These are phyloP conservation scores for Axinella damicornis DNA, from an alignment of 37 sponge, comb jelly and placozoan species.

Conservation along the genomic window DNA sequence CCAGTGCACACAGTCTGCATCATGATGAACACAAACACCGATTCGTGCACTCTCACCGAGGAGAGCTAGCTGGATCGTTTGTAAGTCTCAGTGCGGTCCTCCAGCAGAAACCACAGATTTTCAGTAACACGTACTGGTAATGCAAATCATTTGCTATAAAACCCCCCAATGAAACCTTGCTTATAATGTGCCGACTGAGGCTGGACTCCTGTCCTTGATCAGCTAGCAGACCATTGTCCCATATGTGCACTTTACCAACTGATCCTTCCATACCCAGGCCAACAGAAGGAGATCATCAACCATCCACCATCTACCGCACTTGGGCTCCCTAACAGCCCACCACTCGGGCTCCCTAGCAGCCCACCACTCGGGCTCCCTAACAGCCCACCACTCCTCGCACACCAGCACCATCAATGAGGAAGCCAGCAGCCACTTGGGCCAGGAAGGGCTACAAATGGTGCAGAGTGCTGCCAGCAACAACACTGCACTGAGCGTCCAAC, in stretches of 20 bases:
- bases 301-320: not conserved
- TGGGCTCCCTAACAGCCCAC: not conserved
- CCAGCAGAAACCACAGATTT: no score
- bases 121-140: no score
- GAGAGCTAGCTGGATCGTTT: constrained; percentile 66
- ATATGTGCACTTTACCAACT: no score
- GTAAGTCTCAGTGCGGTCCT: constrained; percentile 42
- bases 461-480: not conserved
- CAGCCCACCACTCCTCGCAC: not conserved
- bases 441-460: not conserved
- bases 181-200: no score
- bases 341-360: no score
- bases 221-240: no score
- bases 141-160: no score
- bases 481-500: no score
- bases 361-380: not conserved
- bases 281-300: constrained; percentile 21
- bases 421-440: not conserved
- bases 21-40: constrained; percentile 44
- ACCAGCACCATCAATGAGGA: not conserved
- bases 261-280: not conserved
- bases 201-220: no score
- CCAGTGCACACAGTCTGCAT: not conserved
- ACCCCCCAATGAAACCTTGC: no score
- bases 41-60: constrained; percentile 58